These are phyloP conservation scores for Limnephilus marmoratus DNA, from an alignment of 2,888 invertebrate genomes.

Conservation along the genomic window DNA sequence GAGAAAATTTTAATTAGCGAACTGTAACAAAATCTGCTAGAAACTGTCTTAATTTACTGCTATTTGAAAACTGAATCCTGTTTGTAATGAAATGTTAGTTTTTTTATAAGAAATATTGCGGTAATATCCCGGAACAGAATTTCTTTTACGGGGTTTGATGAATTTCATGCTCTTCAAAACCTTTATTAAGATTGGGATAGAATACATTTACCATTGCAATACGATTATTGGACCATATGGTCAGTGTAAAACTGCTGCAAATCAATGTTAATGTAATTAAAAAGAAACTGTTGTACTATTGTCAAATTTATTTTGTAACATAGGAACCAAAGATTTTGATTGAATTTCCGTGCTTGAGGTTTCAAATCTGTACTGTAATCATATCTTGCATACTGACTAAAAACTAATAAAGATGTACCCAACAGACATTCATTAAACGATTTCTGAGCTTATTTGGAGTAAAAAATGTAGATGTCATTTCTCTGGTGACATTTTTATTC, in stretches of 20 bases:
- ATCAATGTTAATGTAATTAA: too few relatives aligned
- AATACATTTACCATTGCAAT: neutral
- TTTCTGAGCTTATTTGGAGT: too few relatives aligned
- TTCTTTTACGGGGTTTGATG: neutral
- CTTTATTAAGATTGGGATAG: neutral
- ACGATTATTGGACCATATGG: neutral
- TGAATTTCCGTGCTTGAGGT: neutral
- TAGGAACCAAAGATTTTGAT: neutral
- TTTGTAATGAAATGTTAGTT: constrained; percentile 10
- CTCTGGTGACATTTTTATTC: too few relatives aligned
- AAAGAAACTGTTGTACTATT: too few relatives aligned
- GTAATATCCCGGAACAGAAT: neutral
- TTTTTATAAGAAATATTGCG: neutral
- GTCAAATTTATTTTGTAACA: neutral
- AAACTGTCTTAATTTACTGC: constrained; percentile 7
- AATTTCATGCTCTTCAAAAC: neutral
- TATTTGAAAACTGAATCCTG: constrained; percentile 21
- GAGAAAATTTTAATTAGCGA: neutral
- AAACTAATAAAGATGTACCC: neutral
- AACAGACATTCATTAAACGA: too few relatives aligned
- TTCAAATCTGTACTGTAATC: neutral
- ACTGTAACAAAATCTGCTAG: neutral
- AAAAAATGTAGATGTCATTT: too few relatives aligned
- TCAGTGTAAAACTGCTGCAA: neutral
- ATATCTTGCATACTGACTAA: neutral